These are phyloP conservation scores for Blomia tropicalis DNA, from an alignment of 2,888 invertebrate genomes.

Conservation along the genomic window DNA sequence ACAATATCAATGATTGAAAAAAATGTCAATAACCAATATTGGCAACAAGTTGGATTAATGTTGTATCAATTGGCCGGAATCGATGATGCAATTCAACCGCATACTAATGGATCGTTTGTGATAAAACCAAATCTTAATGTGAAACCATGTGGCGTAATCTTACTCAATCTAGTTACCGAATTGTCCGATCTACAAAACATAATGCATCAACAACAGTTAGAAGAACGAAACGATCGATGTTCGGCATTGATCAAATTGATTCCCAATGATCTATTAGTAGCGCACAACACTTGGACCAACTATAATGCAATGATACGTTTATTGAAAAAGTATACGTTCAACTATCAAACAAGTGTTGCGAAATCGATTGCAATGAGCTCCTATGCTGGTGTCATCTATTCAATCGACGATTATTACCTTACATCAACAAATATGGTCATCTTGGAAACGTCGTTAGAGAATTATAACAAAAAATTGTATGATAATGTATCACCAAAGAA, in stretches of 20 bases:
- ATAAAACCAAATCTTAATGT: constrained; percentile 6
- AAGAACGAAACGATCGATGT: constrained; percentile 40
- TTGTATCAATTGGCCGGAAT: constrained; percentile 62
- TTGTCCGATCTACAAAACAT: constrained; percentile 43
- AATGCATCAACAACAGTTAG: constrained; percentile 30
- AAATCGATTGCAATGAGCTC: neutral
- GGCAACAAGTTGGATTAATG: constrained; percentile 62
- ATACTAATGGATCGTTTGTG: no score
- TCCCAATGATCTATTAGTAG: constrained; percentile 49
- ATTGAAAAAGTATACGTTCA: constrained; percentile 64
- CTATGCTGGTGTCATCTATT: neutral
- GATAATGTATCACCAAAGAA: no score
- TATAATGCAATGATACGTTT: constrained; percentile 66
- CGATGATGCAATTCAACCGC: constrained; percentile 48
- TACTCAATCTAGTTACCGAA: constrained; percentile 57
- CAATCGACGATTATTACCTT: constrained; percentile 37
- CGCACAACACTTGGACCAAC: constrained; percentile 64
- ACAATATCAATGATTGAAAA: constrained; percentile 45
- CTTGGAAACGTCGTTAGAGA: constrained; percentile 60
- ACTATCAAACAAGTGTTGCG: constrained; percentile 36
- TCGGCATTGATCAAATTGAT: constrained; percentile 51
- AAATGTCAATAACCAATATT: constrained; percentile 46
- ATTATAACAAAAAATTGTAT: no score
- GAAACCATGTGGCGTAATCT: constrained; percentile 28
- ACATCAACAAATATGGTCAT: constrained; percentile 40